Conservation (phyloP, 1,140 invertebrate genomes). For the Episyrphus balteatus region DNA sequence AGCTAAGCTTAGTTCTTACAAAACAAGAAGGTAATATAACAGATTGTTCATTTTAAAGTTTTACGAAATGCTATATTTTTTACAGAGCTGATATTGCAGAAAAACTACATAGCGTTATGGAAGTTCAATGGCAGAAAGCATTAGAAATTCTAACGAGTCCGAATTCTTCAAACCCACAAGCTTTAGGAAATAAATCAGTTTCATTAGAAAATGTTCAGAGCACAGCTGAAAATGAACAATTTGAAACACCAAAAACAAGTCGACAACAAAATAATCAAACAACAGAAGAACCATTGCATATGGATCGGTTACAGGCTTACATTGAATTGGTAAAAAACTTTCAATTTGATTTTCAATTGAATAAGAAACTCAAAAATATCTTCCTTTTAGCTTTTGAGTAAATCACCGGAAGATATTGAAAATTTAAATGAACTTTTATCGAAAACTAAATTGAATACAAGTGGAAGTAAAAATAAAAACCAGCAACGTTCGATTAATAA, state of each 20-base stretch:
- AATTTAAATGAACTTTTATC: conserved; percentile 28
- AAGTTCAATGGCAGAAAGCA: conserved; percentile 66
- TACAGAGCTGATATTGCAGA: conserved; percentile 49
- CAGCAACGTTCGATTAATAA: conserved; percentile 4
- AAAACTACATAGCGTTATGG: conserved; percentile 65
- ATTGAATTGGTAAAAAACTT: conserved; percentile 22
- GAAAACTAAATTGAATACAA: conserved; percentile 11
- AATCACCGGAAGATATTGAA: conserved; percentile 32
- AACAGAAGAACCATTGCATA: conserved; percentile 19
- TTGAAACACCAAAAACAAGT: conserved; percentile 27
- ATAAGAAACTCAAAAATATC: not conserved
- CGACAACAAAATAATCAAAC: conserved; percentile 19
- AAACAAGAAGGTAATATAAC: conserved; percentile 34
- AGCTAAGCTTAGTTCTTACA: conserved; percentile 43
- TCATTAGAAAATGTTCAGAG: conserved; percentile 14
- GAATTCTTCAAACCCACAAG: conserved; percentile 9
- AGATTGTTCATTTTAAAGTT: not conserved
- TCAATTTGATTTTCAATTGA: not conserved
- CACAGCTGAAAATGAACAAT: conserved; percentile 19
- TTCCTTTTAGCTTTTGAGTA: conserved; percentile 18
- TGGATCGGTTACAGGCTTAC: conserved; percentile 31
- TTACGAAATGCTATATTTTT: not conserved
- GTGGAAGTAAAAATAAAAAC: conserved; percentile 11
- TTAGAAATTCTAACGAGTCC: conserved; percentile 54
- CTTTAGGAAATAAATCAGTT: conserved; percentile 13